Evolutionary conservation across 2,888 invertebrate genomes (phyloP).

Genomic region (Fragum sueziense): DNA sequence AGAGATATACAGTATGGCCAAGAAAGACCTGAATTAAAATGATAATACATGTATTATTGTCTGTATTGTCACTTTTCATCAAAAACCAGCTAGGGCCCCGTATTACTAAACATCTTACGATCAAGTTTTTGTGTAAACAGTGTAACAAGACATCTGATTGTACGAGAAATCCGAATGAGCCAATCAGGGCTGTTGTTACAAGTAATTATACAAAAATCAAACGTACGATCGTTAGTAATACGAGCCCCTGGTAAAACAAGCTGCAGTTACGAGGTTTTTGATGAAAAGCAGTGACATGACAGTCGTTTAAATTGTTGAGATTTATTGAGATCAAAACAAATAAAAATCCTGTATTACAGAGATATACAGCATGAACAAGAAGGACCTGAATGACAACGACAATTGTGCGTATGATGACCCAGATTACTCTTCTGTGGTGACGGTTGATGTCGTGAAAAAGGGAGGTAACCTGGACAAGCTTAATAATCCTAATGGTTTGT

Average conservation of each 20-base stretch:
- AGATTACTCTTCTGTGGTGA: neutral
- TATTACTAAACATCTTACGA: no score
- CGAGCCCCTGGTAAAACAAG: no score
- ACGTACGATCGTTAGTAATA: no score
- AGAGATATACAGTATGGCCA: neutral
- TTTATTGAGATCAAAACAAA: neutral
- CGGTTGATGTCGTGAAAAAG: neutral
- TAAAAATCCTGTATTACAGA: neutral
- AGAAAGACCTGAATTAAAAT: neutral
- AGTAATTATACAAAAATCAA: no score
- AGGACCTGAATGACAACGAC: constrained; percentile 6
- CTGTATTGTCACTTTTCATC: neutral
- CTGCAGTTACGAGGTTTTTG: no score
- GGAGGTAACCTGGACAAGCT: neutral
- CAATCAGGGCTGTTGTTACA: no score
- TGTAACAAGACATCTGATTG: no score
- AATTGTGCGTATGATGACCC: constrained; percentile 12
- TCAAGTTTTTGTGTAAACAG: no score
- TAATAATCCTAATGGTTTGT: neutral
- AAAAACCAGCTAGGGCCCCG: no score
- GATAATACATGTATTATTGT: neutral
- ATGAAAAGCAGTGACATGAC: no score
- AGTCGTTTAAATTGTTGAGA: no score
- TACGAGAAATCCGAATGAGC: no score
- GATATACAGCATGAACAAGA: neutral